These are phyloP conservation scores for Romanomermis culicivorax DNA, from an alignment of 2,888 invertebrate genomes.

Conservation along the genomic window DNA sequence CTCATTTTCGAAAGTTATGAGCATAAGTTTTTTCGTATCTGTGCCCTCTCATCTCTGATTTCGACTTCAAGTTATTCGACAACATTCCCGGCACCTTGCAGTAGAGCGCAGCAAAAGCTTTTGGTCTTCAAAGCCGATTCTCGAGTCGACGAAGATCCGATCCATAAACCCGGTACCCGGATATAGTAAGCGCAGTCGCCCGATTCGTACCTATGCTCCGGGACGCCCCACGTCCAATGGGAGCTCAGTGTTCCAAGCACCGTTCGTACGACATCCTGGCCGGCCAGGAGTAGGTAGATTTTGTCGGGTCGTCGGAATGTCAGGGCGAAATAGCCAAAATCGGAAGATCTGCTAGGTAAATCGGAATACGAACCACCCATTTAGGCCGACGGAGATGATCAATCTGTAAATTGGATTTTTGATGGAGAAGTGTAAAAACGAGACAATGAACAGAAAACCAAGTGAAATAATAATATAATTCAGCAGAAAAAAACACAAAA, in stretches of 20 bases:
- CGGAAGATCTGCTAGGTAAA: not conserved
- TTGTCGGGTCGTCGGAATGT: not conserved
- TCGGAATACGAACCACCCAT: not conserved
- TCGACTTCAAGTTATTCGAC: no score
- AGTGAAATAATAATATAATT: no score
- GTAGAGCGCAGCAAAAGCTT: not conserved
- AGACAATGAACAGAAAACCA: no score
- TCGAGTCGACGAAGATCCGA: not conserved
- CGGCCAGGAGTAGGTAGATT: not conserved
- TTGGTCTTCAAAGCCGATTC: slow-evolving; percentile 3
- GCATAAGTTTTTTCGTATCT: no score
- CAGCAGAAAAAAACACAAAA: no score
- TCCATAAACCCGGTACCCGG: not conserved
- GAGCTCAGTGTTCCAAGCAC: not conserved
- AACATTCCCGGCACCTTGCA: no score
- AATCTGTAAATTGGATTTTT: no score
- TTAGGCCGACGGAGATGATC: no score
- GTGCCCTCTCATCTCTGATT: no score
- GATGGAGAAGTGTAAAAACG: no score
- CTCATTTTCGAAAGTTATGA: no score
- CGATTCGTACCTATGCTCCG: not conserved
- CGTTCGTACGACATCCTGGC: not conserved
- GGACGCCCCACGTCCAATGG: not conserved
- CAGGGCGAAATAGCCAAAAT: not conserved
- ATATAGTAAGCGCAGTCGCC: not conserved